Base-by-base conservation (phyloP, 2,113 vertebrate species). In the Cricetomys ansorgei region DNA sequence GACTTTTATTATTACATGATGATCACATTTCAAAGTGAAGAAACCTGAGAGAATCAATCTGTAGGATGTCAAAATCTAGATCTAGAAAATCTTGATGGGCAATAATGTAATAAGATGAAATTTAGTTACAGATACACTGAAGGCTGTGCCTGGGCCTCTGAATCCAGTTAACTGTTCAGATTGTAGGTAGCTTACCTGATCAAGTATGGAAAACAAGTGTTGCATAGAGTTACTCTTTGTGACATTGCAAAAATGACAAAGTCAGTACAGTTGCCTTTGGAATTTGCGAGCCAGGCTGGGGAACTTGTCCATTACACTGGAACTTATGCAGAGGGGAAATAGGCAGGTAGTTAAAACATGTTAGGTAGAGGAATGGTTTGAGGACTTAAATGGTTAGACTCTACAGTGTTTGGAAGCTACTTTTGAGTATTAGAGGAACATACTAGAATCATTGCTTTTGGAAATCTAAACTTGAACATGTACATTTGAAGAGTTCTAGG, bases 1-100 rank as follows among this genome's bases (percentile, higher is more conserved):
- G 40, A 69, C 50, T 73, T 53, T 91, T 43, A 67, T 97, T 79
- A 48, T 97, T 94, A 69, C 37, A 65, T 45, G 57, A 50, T 69
- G 27, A 65, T 84, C 40, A 34, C 69, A 76, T 89, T 95, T 95
- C 85, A 48, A 72, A 64, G 59, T 57, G 13, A 40, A 79, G 88
- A 88, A 92, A 83, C 37, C 75, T 65, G 50, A 89, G 29, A 75
- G 40, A 97, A 55, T 55, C 1, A 83, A n/a, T 83, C 77, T 83
- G 16, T 67, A 86, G 48, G 72, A 43, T 80, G 6, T 92, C 64
- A 75, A 4, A 89, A 77, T 94, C 53, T 37, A 93, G 31, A 83
- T 31, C 21, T 19, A 77, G 88, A 84, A 87, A 64, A 40, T 83
- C 40, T 73, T 73, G 29, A 75, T 27, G 55, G 43, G 50, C 59